Base-by-base conservation (phyloP, 2,797 vertebrate species). In the Rhyacichthys aspro region DNA sequence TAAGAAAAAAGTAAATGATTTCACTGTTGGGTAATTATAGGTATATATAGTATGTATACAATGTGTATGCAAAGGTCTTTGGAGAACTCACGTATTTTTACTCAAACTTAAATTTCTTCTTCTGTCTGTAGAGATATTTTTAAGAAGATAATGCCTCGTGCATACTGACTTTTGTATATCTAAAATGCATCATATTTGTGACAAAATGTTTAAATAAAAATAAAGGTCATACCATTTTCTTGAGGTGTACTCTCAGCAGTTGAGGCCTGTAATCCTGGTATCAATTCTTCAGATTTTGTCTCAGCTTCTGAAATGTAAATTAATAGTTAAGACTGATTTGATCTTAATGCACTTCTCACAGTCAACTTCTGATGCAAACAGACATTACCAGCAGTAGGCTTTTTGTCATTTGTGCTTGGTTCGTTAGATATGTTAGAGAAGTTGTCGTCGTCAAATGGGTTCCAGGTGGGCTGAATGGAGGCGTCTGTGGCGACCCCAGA, bases 381-480 rank as follows among this genome's bases (percentile, higher is more conserved):
- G 9, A 39, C 1, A 64, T 59, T 86, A 98, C 97, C 94, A 0
- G 37, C 38, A 42, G 94, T 87, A 9, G 89, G 75, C 5, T 95
- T 91, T 70, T 94, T 95, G 18, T 93, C 93, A 72, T 98, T 95
- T 43, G 94, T 89, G 88, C 94, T 96, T 60, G 96, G 89, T 72
- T 97, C 94, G 58, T 94, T 94, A 1, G 94, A 90, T 44, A 98
- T 92, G 78, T 92, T 95, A 76, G 96, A 96, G 84, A 98, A 99
- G 88, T 93, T 92, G 86, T 98, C 96, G 2, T 98, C 95, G 2
- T 96, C 98, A 6, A 99, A 99, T 0, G 97, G 98, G 82, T 99
- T 98, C 98, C 98, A 99, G 0, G 91, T 84, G n/a, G 94, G 82
- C 90, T 95, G 89, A 0, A 79, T 59, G 12, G 85, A 54, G 44